Evolutionary conservation across 1,140 invertebrate species (phyloP).

Genomic region (Cherax quadricarinatus): DNA sequence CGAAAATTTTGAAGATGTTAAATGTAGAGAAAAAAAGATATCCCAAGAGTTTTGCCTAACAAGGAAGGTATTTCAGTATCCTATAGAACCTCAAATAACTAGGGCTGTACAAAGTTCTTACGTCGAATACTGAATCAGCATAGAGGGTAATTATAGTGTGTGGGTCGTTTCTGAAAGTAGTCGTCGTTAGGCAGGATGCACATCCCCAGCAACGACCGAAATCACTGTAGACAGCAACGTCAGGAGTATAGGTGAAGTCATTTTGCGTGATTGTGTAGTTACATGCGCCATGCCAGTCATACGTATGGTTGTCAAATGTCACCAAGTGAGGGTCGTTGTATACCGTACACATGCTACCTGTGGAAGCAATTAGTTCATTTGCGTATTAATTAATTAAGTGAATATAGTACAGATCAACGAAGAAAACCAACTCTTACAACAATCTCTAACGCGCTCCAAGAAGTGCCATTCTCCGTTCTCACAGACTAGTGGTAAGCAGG

Average conservation of each 20-base stretch:
- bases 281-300: conserved; percentile 39
- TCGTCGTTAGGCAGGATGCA: not conserved
- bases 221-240: not conserved
- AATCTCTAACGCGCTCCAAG: not conserved
- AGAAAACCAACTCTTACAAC: not conserved
- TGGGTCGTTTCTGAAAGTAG: conserved; percentile 15
- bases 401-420: too few species aligned
- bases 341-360: not conserved
- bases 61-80: too few species aligned
- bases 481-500: not conserved
- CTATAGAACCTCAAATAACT: too few species aligned
- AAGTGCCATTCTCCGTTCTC: not conserved
- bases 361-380: too few species aligned
- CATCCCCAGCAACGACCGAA: not conserved
- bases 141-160: not conserved
- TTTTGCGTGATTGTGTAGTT: conserved; percentile 33
- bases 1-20: too few species aligned
- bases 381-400: too few species aligned
- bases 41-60: not conserved
- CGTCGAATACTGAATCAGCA: not conserved
- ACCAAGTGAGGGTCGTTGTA: conserved; percentile 30
- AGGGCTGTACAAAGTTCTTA: not conserved
- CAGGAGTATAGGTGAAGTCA: not conserved
- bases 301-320: not conserved
- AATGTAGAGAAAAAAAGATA: not conserved